A percentile compares a stretch with the other conserved stretches of the same genome.
Conservation (phyloP, 2,113 vertebrate species). For the Notechis scutatus region DNA sequence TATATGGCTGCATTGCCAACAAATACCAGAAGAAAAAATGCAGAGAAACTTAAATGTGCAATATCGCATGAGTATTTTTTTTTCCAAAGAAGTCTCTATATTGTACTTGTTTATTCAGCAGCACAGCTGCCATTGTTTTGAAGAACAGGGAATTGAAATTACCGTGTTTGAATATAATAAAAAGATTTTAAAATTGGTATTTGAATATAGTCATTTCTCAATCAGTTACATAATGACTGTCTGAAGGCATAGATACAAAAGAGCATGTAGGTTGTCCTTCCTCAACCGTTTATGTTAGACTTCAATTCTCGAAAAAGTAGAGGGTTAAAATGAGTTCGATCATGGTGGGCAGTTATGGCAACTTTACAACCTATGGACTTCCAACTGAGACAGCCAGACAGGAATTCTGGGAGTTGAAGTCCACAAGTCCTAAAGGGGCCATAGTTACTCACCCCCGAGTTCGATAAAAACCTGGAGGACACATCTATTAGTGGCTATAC, state of each 20-base stretch:
- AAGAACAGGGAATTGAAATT: slow-evolving; percentile 32
- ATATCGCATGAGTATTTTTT: slow-evolving; percentile 51
- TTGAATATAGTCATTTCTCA: not conserved
- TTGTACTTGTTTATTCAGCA: slow-evolving; percentile 55
- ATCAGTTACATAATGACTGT: not conserved
- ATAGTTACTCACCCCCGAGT: not conserved
- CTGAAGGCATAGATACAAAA: not conserved
- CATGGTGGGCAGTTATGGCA: not conserved
- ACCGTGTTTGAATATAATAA: slow-evolving; percentile 21
- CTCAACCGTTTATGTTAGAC: not conserved
- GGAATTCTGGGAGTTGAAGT: not conserved
- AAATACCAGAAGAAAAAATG: slow-evolving; percentile 29
- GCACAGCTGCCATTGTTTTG: slow-evolving; percentile 24
- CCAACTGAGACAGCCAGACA: not conserved
- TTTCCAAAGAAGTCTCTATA: slow-evolving; percentile 53
- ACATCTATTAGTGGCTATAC: no score
- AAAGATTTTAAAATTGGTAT: not conserved
- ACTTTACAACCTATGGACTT: not conserved
- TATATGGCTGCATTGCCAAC: slow-evolving; percentile 47
- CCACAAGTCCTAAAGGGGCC: not conserved
- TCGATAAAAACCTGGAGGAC: not conserved
- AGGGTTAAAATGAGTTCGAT: not conserved
- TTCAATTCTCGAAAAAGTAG: not conserved
- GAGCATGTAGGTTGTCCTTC: not conserved
- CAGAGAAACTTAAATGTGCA: slow-evolving; percentile 46